A percentile compares a stretch with the other conserved stretches of the same genome.
Evolutionary conservation across 2,113 vertebrate genomes (phyloP).

Genomic region (Scartelaos histophorus): DNA sequence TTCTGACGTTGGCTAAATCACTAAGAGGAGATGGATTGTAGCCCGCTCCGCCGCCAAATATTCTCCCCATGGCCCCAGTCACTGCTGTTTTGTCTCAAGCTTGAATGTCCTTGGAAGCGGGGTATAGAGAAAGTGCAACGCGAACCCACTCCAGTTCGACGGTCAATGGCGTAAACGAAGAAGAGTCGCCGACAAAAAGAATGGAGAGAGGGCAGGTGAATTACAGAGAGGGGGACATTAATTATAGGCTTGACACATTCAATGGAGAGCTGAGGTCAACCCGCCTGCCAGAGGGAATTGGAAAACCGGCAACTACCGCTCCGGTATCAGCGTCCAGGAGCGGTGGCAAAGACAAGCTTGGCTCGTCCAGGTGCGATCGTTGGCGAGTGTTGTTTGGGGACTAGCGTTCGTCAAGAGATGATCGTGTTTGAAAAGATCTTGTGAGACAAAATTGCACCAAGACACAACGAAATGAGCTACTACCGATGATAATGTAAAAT

Average conservation of each 20-base stretch:
- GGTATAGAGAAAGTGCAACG: conserved; percentile 18
- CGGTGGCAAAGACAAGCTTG: conserved; percentile 37
- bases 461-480: no score
- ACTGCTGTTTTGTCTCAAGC: conserved; percentile 47
- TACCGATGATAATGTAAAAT: no score
- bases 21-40: conserved; percentile 61
- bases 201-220: conserved; percentile 45
- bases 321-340: conserved; percentile 36
- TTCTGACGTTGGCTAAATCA: conserved; percentile 49
- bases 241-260: conserved; percentile 65
- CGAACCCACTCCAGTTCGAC: conserved; percentile 24
- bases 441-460: no score
- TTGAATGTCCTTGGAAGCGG: conserved; percentile 54
- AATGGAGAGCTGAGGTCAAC: conserved; percentile 57
- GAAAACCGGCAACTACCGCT: conserved; percentile 43
- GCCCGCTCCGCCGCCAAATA: conserved; percentile 30
- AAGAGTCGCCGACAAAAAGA: conserved; percentile 35
- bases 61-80: conserved; percentile 35
- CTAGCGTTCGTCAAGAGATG: background rate
- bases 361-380: background rate
- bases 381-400: background rate
- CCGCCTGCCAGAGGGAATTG: conserved; percentile 49
- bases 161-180: conserved; percentile 42
- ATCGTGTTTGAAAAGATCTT: background rate
- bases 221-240: conserved; percentile 54